Base-by-base conservation (phyloP, 2,888 invertebrate genomes). In the Autographa gamma region DNA sequence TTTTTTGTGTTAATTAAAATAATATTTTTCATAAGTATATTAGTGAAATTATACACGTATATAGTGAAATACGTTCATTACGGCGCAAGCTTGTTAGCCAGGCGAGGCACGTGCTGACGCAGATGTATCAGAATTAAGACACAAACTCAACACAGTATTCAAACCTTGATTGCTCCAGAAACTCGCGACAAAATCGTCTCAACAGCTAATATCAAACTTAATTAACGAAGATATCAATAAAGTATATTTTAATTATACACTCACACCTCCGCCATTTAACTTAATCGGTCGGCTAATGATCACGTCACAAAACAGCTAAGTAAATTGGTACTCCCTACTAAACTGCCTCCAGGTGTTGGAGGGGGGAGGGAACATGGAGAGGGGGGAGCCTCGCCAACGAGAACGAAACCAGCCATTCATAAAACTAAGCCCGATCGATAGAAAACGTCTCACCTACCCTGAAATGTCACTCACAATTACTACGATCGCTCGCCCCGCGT, bases 361-460 rank as follows among this genome's bases (percentile, higher is more conserved):
- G 79, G 79, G 74, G 82, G 60, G 48, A 66, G 76, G 63, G 69
- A 75, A 72, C n/a, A 71, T 68, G 58, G 73, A 69, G 73, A 64
- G 81, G 79, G 71, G 73, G 41, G 58, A 18, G 32, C 66, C 34
- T 25, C 52, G 66, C 52, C 62, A 70, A 71, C 79, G 73, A 77
- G 83, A 82, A 77, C 81, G 81, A 81, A 83, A 80, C 81, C 87
- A 85, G 88, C 93, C 95, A 95, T 95, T 95, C 94, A 94, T 93
- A 93, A 94, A 93, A 93, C 91, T 91, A 88, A 90, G 88, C 80
- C 76, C 89, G 94, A 94, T 95, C 95, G 92, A 95, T 95, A 94
- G 87, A 85, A 87, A 89, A 86, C 87, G 87, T 86, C 88, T 86
- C 88, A 85, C 88, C 83, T 86, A 87, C 82, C 83, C 71, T 62